Evolutionary conservation across 2,888 invertebrate genomes (phyloP).

Genomic region (Ophioninae sp.): DNA sequence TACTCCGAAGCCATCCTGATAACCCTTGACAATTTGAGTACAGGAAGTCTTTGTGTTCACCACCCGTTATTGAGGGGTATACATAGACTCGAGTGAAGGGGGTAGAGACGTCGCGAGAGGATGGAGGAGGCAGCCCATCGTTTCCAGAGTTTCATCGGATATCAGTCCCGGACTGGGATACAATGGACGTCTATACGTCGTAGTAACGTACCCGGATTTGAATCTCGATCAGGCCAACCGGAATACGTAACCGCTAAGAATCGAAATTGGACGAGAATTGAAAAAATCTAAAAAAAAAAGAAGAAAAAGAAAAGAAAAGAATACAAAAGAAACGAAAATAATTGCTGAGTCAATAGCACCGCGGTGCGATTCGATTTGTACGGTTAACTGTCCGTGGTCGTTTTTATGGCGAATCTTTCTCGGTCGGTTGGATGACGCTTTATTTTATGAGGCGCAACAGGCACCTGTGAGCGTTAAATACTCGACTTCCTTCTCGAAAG

Average conservation of each 20-base stretch:
- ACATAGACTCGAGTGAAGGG: constrained; percentile 11
- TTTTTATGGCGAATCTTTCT: constrained; percentile 6
- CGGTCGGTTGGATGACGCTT: constrained; percentile 8
- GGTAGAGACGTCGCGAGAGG: neutral
- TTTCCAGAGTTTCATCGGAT: constrained; percentile 67
- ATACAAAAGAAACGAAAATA: neutral
- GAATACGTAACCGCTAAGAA: neutral
- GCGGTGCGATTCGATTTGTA: neutral
- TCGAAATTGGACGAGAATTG: neutral
- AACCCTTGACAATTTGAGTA: constrained; percentile 36
- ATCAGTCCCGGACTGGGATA: constrained; percentile 35
- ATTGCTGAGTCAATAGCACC: neutral
- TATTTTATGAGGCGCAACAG: constrained; percentile 34
- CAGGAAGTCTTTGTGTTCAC: constrained; percentile 66
- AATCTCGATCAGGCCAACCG: neutral
- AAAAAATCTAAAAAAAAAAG: neutral
- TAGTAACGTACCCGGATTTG: neutral
- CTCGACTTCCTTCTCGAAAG: neutral
- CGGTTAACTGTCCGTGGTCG: neutral
- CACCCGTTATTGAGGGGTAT: constrained; percentile 66
- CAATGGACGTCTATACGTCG: constrained; percentile 19
- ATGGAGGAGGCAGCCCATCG: constrained; percentile 38
- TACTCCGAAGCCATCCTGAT: constrained; percentile 3
- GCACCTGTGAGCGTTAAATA: constrained; percentile 5
- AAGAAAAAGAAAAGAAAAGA: too few species aligned